Base-by-base conservation (phyloP, 1,140 invertebrate species). In the Drosophila watanabei region DNA sequence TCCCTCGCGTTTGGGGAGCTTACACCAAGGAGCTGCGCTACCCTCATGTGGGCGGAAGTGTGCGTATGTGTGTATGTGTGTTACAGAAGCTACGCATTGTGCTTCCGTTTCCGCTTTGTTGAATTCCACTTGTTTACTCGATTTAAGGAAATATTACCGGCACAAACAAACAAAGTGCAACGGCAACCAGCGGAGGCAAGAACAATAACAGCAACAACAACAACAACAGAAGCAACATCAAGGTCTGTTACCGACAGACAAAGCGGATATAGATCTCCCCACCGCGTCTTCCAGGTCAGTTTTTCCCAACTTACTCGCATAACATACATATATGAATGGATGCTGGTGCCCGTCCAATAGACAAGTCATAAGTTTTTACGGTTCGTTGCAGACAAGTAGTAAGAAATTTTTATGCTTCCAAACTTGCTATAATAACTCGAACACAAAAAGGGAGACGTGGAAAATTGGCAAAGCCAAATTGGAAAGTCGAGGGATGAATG, bases 101-200 rank as follows among this genome's bases (percentile, higher is more conserved):
- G 86, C 86, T 89, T 89, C 86, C 86, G 86, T 90, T 89, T 89
- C 86, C 86, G 86, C 86, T 89, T 86, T 89, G 86, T 90, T 89
- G 85, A 90, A 85, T 79, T 89, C 86, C 86, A 89, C 85, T 89
- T 89, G 85, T 89, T 89, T 89, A 89, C 86, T 89, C 85, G 85
- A 89, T 89, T 89, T 89, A 89, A 89, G 86, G 85, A 89, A 90
- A 89, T 89, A 89, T 89, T 89, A 89, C 85, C 86, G 85, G 85
- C 82, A 86, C 86, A 89, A 89, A 85, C 85, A 89, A 89, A 89
- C 85, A 90, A 90, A 90, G 86, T 90, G 82, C 86, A 88, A 48
- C 72, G 60, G 68, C 68, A 66, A 24, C 24, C 54, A 24, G 58
- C 59, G 48, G 72, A 65, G 76, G 70, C 20, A 86, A 20, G 32